phyloP scores from a whole-genome alignment of 2,797 vertebrate species.

The Danio albolineatus region DNA sequence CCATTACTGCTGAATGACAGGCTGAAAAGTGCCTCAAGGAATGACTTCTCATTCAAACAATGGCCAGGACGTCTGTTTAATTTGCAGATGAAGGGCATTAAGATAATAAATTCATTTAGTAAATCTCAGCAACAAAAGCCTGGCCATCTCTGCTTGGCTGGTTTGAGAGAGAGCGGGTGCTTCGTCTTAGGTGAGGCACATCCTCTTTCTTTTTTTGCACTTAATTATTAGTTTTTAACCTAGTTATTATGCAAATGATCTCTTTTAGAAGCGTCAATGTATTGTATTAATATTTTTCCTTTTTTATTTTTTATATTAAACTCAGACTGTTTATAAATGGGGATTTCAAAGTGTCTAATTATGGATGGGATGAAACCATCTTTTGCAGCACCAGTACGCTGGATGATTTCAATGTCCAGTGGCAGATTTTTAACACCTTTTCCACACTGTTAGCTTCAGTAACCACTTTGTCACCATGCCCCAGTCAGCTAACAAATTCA shows the following conservation, averaged over 20 bases:
- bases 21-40: slow-evolving; percentile 51
- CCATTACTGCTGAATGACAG: slow-evolving; percentile 55
- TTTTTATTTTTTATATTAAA: slow-evolving; percentile 32
- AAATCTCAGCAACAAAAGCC: slow-evolving; percentile 64
- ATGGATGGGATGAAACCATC: slow-evolving; percentile 42
- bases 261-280: slow-evolving; percentile 39
- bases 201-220: slow-evolving; percentile 32
- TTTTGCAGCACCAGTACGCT: neutral
- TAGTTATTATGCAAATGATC: slow-evolving; percentile 63
- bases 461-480: slow-evolving; percentile 20
- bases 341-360: slow-evolving; percentile 55
- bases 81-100: slow-evolving; percentile 68
- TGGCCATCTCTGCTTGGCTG: slow-evolving; percentile 58
- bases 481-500: slow-evolving; percentile 17
- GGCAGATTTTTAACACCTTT: slow-evolving; percentile 37
- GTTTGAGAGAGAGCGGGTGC: slow-evolving; percentile 44
- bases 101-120: slow-evolving; percentile 68
- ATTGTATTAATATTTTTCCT: slow-evolving; percentile 54
- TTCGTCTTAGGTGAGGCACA: slow-evolving; percentile 44
- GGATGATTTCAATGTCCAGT: slow-evolving; percentile 13
- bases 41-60: slow-evolving; percentile 64
- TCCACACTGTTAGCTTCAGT: slow-evolving; percentile 48
- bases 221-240: slow-evolving; percentile 62
- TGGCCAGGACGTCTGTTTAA: slow-evolving; percentile 62
- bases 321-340: slow-evolving; percentile 41